Evolutionary conservation across 1,140 invertebrate genomes (phyloP).

Genomic region (Drosophila trapezifrons): DNA sequence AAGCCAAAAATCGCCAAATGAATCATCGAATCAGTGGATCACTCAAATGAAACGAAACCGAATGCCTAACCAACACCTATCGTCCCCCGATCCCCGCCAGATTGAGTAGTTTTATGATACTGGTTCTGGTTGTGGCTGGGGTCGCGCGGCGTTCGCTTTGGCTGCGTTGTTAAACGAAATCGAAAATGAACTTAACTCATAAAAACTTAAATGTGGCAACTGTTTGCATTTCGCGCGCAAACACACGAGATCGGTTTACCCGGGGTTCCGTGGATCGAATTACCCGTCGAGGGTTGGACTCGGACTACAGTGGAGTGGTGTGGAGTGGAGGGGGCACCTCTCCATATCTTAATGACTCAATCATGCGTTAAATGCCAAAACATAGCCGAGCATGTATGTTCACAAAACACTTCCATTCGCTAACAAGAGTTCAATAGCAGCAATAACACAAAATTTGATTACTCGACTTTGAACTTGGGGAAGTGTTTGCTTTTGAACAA

Average conservation of each 20-base stretch:
- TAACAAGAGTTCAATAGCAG: conserved; percentile 64
- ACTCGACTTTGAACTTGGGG: conserved; percentile 63
- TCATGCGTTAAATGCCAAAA: conserved; percentile 62
- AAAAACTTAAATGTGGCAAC: conserved; percentile 49
- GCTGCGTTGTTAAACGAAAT: conserved; percentile 49
- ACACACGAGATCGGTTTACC: conserved; percentile 62
- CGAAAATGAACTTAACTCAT: conserved; percentile 41
- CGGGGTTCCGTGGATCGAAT: conserved; percentile 19
- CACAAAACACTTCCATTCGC: conserved; percentile 22
- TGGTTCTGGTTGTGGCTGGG: conserved; percentile 26
- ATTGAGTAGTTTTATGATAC: conserved; percentile 34
- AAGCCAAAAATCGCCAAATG: conserved; percentile 20
- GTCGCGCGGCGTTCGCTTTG: too few relatives aligned
- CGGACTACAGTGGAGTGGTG: background rate
- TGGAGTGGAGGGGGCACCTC: conserved; percentile 4
- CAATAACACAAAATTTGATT: conserved; percentile 33
- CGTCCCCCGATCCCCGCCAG: conserved; percentile 4
- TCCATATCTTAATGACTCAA: conserved; percentile 47
- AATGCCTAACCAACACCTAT: conserved; percentile 31
- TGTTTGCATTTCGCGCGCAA: conserved; percentile 60
- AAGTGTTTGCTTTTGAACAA: conserved; percentile 19
- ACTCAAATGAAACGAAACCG: conserved; percentile 53
- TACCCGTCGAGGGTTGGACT: conserved; percentile 18
- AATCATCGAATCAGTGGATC: conserved; percentile 46
- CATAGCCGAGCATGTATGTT: conserved; percentile 18